Conservation (phyloP, 2,113 vertebrate species). For the Bujurquina vittata region DNA sequence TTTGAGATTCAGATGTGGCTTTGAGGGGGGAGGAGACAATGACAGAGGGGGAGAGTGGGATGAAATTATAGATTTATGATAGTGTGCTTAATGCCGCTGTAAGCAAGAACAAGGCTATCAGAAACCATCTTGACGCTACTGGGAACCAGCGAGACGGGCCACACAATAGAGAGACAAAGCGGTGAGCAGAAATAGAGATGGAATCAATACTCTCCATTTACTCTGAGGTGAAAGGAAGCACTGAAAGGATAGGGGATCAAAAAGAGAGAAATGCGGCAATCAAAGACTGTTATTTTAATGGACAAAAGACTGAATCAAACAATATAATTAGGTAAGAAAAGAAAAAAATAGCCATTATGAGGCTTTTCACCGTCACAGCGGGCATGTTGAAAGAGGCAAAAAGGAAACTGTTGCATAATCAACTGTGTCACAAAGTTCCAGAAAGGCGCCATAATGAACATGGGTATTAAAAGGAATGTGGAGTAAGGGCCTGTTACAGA, state of each 20-base stretch:
- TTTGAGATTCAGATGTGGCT: conserved; percentile 55
- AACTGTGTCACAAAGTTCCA: conserved; percentile 16
- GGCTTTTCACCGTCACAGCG: conserved; percentile 35
- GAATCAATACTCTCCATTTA: conserved; percentile 65
- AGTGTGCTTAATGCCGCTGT: conserved; percentile 66
- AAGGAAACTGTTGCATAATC: conserved; percentile 16
- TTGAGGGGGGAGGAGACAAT: conserved; percentile 21
- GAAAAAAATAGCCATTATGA: conserved; percentile 33
- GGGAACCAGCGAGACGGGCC: conserved; percentile 34
- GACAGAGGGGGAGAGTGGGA: conserved; percentile 38
- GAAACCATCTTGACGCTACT: conserved; percentile 47
- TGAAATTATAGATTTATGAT: conserved; percentile 70
- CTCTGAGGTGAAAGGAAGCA: conserved; percentile 36
- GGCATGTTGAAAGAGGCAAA: conserved; percentile 20
- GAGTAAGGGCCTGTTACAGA: not conserved
- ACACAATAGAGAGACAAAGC: conserved; percentile 54
- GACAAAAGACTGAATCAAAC: conserved; percentile 66
- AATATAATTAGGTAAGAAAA: conserved; percentile 58
- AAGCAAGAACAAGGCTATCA: conserved; percentile 62
- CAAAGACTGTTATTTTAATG: conserved; percentile 64
- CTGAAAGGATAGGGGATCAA: conserved; percentile 40
- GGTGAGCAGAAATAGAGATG: conserved; percentile 55
- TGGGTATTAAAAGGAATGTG: not conserved
- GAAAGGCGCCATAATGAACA: not conserved
- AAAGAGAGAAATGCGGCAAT: conserved; percentile 53